Conservation (phyloP, 2,797 vertebrate genomes). For the Avahi laniger region DNA sequence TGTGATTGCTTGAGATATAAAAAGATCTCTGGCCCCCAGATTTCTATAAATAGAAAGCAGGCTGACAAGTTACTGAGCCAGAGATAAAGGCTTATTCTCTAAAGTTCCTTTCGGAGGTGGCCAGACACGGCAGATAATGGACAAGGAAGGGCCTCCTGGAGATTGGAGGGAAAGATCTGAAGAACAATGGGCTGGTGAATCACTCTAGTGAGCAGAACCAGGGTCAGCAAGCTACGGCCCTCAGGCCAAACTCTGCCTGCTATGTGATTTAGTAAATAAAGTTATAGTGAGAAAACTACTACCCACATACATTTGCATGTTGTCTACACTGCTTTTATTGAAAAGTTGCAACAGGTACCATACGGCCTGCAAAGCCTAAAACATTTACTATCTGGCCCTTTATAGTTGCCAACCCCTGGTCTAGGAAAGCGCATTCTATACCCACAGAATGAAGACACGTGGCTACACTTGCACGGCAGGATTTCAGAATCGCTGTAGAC, state of each 20-base stretch:
- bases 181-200: not conserved
- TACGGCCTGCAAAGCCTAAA: not conserved
- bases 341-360: not conserved
- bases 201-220: not conserved
- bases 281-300: not conserved
- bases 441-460: not conserved
- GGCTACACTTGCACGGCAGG: not conserved
- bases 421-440: not conserved
- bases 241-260: not conserved
- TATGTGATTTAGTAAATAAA: not conserved
- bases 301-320: not conserved
- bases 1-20: slow-evolving; percentile 6
- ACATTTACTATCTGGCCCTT: not conserved
- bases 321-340: not conserved
- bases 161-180: not conserved
- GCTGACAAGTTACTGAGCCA: not conserved
- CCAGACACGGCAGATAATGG: not conserved
- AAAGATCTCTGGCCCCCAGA: not conserved
- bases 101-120: not conserved
- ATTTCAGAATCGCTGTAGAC: slow-evolving; percentile 6
- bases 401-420: not conserved
- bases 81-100: not conserved
- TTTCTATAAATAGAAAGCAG: not conserved
- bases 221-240: not conserved
- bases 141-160: not conserved